phyloP scores from a whole-genome alignment of 2,113 vertebrate species.

The Lasiurus cinereus region DNA sequence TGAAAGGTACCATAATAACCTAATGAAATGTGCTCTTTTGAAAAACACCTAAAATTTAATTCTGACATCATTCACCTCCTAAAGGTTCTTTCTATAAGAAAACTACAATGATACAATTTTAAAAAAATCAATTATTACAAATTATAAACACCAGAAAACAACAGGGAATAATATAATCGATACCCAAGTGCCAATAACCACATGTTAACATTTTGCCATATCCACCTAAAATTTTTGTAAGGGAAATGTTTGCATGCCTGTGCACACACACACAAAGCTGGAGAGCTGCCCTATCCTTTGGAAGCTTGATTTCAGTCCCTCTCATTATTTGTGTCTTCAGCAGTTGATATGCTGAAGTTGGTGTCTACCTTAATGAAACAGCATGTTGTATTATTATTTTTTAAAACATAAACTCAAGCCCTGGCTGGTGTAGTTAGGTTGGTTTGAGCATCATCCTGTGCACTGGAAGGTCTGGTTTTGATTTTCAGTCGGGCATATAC shows the following conservation, averaged over 20 bases:
- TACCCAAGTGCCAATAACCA: neutral
- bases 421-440: too few species aligned
- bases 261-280: neutral
- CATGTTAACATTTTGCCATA: neutral
- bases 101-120: neutral
- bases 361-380: neutral
- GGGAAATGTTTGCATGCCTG: neutral
- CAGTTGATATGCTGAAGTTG: neutral
- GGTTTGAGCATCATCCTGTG: too few species aligned
- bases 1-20: slow-evolving; percentile 13
- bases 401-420: neutral
- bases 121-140: neutral
- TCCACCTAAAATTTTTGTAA: neutral
- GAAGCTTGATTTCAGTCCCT: neutral
- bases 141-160: slow-evolving; percentile 16
- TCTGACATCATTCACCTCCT: neutral
- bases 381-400: neutral
- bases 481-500: too few species aligned
- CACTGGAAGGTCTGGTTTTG: too few species aligned
- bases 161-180: slow-evolving; percentile 12
- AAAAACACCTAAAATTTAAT: slow-evolving; percentile 41
- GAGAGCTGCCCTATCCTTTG: neutral
- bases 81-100: neutral
- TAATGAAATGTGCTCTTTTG: neutral
- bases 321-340: neutral